Evolutionary conservation across 2,113 vertebrate genomes (phyloP).

Genomic region (Sapayoa aenigma): DNA sequence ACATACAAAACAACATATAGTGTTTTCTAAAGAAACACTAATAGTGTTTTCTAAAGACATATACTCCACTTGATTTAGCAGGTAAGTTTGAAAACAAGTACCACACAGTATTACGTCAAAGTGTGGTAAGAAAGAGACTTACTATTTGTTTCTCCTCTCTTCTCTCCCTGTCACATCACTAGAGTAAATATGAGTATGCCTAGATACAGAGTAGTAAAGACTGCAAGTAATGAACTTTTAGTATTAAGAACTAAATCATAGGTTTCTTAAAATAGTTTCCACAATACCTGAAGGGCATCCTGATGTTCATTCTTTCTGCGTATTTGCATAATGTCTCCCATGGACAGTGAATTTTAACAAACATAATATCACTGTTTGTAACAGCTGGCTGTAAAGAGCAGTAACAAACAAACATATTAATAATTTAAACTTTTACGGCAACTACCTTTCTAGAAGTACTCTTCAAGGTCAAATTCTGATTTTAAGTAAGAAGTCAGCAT

Average conservation of each 20-base stretch:
- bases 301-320: slow-evolving; percentile 96
- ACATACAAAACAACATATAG: background rate
- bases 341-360: slow-evolving; percentile 94
- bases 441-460: background rate
- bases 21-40: background rate
- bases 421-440: background rate
- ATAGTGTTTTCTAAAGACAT: background rate
- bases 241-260: background rate
- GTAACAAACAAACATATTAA: background rate
- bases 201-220: background rate
- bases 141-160: background rate
- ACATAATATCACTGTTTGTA: slow-evolving; percentile 96
- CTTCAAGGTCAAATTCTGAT: background rate
- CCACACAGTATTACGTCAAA: background rate
- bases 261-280: background rate
- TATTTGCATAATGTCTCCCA: slow-evolving; percentile 98
- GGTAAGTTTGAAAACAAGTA: background rate
- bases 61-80: background rate
- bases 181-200: background rate
- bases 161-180: background rate
- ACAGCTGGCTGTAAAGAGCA: slow-evolving; percentile 82
- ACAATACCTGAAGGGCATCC: slow-evolving; percentile 97
- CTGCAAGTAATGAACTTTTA: background rate
- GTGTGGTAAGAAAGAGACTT: background rate
- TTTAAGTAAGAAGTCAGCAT: background rate